Conservation (phyloP, 2,797 vertebrate species). For the Bothrops alternatus region DNA sequence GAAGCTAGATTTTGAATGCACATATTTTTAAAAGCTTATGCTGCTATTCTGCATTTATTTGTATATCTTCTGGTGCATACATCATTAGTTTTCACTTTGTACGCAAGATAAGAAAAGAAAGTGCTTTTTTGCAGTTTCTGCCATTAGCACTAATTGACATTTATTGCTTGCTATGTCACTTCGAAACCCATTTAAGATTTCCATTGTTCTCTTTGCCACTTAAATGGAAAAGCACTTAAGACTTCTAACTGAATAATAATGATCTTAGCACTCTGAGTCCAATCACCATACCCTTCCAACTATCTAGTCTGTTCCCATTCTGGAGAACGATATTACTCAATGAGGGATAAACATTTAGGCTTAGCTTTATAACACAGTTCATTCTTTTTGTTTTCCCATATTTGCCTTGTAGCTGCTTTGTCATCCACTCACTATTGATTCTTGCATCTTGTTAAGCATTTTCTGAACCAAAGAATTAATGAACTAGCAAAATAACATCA, state of each 20-base stretch:
- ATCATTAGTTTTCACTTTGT: slow-evolving; percentile 15
- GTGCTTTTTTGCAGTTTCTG: slow-evolving; percentile 3
- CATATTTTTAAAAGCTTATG: not conserved
- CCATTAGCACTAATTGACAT: slow-evolving; percentile 44
- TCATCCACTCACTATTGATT: slow-evolving; percentile 44
- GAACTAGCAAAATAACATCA: slow-evolving; percentile 30
- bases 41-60: slow-evolving; percentile 2
- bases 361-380: slow-evolving; percentile 24
- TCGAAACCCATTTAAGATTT: slow-evolving; percentile 44
- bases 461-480: slow-evolving; percentile 47
- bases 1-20: not conserved
- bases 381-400: slow-evolving; percentile 28
- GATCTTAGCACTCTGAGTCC: slow-evolving; percentile 25
- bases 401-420: slow-evolving; percentile 43
- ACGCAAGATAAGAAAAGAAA: not conserved
- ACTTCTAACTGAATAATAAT: slow-evolving; percentile 51
- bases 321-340: slow-evolving; percentile 39
- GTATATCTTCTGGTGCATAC: not conserved
- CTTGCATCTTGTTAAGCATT: slow-evolving; percentile 37
- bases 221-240: slow-evolving; percentile 42
- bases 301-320: slow-evolving; percentile 28
- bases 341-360: slow-evolving; percentile 39
- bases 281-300: slow-evolving; percentile 23
- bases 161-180: slow-evolving; percentile 36
- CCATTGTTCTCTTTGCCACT: slow-evolving; percentile 36